A percentile compares a stretch with the other conserved stretches of the same genome.
phyloP scores from a whole-genome alignment of 2,888 invertebrate genomes.

The Tineola bisselliella region DNA sequence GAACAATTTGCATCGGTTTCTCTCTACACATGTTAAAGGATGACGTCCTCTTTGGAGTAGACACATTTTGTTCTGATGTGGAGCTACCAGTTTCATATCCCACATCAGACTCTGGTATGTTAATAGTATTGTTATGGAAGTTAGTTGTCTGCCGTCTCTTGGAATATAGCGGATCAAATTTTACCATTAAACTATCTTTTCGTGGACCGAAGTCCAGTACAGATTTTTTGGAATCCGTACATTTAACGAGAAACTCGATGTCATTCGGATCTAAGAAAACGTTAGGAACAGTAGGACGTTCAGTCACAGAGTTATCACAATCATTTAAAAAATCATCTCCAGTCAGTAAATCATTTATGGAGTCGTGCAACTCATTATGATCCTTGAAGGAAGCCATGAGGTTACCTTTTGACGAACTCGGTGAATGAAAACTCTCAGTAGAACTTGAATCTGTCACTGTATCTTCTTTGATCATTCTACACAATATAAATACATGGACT shows the following conservation, averaged over 20 bases:
- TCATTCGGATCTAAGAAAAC: slow-evolving; percentile 67
- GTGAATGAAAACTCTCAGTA: slow-evolving; percentile 45
- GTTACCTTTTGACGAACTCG: slow-evolving; percentile 47
- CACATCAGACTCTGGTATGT: slow-evolving; percentile 40
- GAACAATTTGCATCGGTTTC: slow-evolving; percentile 54
- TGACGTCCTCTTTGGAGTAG: slow-evolving; percentile 38
- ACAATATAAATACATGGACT: slow-evolving; percentile 7
- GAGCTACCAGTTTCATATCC: slow-evolving; percentile 57
- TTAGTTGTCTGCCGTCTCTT: background rate
- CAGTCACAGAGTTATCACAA: slow-evolving; percentile 55
- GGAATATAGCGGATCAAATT: slow-evolving; percentile 68
- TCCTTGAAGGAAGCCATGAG: slow-evolving; percentile 45
- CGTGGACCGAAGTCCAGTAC: slow-evolving; percentile 37
- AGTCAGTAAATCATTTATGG: slow-evolving; percentile 47
- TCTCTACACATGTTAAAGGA: slow-evolving; percentile 32
- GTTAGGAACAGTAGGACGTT: slow-evolving; percentile 39
- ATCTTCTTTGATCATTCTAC: slow-evolving; percentile 21
- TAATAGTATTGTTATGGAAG: slow-evolving; percentile 24
- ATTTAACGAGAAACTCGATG: slow-evolving; percentile 65
- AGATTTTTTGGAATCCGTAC: slow-evolving; percentile 43
- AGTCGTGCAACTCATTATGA: slow-evolving; percentile 27
- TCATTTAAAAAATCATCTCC: slow-evolving; percentile 49
- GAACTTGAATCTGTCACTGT: slow-evolving; percentile 33
- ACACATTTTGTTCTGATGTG: slow-evolving; percentile 35
- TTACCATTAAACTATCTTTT: slow-evolving; percentile 75